These are phyloP conservation scores for Calameuta idolon DNA, from an alignment of 2,888 invertebrate genomes.

Conservation along the genomic window DNA sequence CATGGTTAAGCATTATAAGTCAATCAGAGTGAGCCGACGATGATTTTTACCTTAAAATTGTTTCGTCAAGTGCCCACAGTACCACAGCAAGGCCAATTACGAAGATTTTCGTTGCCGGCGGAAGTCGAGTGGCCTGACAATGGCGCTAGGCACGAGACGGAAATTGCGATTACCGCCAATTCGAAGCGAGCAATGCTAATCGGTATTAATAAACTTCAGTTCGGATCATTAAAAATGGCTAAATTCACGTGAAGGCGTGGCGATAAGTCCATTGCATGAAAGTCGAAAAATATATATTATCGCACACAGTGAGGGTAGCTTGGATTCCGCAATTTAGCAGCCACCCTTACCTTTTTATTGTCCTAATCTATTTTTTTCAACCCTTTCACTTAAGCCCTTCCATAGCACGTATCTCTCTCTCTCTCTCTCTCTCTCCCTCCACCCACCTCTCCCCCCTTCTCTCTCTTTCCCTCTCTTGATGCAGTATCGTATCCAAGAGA, in stretches of 20 bases:
- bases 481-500: not conserved
- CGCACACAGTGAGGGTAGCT: not conserved
- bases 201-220: not conserved
- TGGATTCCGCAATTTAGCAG: not conserved
- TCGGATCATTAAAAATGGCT: not conserved
- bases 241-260: not conserved
- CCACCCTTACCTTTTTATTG: not conserved
- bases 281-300: not conserved
- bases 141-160: not conserved
- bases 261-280: not conserved
- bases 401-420: not conserved
- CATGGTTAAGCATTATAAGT: conserved; percentile 18
- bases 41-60: not conserved
- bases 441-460: not conserved
- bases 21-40: not conserved
- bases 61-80: not conserved
- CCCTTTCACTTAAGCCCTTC: not conserved
- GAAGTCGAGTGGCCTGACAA: not conserved
- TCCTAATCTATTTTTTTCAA: not conserved
- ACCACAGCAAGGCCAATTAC: not conserved
- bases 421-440: conserved; percentile 15
- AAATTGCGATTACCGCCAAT: not conserved
- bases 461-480: conserved; percentile 20
- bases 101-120: not conserved
- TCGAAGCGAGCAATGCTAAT: not conserved